A percentile compares a stretch with the other conserved stretches of the same genome.
Conservation (phyloP, 35 echinoderm and acorn worm genomes). For the Ophioderma brevispina region DNA sequence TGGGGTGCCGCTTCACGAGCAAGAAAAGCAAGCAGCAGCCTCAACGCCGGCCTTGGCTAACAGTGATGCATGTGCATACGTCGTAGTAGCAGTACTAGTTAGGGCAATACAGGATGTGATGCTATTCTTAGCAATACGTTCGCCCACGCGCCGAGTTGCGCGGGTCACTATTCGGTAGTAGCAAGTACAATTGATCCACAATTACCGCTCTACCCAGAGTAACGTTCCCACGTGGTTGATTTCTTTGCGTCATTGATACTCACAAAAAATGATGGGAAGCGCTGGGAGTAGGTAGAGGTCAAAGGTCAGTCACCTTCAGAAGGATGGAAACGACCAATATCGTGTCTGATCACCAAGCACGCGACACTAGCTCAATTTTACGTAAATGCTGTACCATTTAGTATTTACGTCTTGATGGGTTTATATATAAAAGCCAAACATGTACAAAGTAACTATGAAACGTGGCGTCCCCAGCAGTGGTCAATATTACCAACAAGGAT, state of each 20-base stretch:
- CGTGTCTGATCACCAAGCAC: background rate
- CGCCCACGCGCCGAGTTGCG: constrained; percentile 1
- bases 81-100: background rate
- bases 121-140: background rate
- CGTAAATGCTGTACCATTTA: constrained; percentile 6
- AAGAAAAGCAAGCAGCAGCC: background rate
- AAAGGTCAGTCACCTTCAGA: background rate
- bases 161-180: constrained; percentile 3
- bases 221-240: constrained; percentile 8
- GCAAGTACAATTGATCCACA: background rate
- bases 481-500: background rate
- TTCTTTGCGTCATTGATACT: constrained; percentile 6
- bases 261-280: background rate
- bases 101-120: background rate
- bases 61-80: background rate
- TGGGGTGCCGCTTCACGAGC: background rate
- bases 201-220: background rate
- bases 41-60: background rate
- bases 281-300: constrained; percentile 7
- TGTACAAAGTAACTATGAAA: background rate
- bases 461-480: background rate
- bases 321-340: constrained; percentile 8
- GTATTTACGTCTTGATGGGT: background rate
- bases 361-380: background rate
- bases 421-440: background rate